A percentile compares a stretch with the other conserved stretches of the same genome.
These are phyloP conservation scores for Crambe crambe DNA, from an alignment of 37 sponge, comb jelly and placozoan genomes.

Conservation along the genomic window DNA sequence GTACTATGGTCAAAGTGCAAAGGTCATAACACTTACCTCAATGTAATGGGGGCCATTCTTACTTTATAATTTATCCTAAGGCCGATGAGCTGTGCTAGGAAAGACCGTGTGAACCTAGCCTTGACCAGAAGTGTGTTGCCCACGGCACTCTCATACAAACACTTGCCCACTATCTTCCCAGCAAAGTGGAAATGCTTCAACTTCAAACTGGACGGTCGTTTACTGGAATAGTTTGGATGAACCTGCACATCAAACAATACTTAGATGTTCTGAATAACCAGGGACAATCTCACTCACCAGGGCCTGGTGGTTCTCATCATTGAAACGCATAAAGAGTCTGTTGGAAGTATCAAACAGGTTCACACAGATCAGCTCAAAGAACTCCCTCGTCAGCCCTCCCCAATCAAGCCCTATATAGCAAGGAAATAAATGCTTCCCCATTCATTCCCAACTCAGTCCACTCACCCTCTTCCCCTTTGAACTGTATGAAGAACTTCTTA, in stretches of 20 bases:
- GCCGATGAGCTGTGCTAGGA: conserved; percentile 92
- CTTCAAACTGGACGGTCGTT: conserved; percentile 29
- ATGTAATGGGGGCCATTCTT: neutral
- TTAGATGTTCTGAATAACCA: neutral
- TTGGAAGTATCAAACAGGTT: conserved; percentile 66
- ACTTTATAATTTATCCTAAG: conserved; percentile 82
- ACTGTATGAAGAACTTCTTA: conserved; percentile 53
- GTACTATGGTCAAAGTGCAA: conserved; percentile 38
- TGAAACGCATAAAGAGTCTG: conserved; percentile 70
- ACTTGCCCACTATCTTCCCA: conserved; percentile 89
- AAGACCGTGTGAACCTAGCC: conserved; percentile 89
- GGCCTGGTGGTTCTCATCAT: conserved; percentile 46
- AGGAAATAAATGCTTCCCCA: too few species aligned
- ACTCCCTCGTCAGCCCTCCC: conserved; percentile 88
- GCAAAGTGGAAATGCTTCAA: conserved; percentile 78
- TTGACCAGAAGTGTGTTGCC: conserved; percentile 74
- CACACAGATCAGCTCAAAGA: conserved; percentile 68
- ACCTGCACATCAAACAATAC: neutral
- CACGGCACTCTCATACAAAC: conserved; percentile 85
- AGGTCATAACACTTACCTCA: neutral
- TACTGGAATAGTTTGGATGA: conserved; percentile 15
- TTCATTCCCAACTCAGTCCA: too few species aligned
- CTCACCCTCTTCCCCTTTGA: conserved; percentile 79
- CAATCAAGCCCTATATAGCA: conserved; percentile 77
- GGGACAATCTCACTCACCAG: conserved; percentile 42